Base-by-base conservation (phyloP, 2,888 invertebrate genomes). In the Nemotelus nigrinus region DNA sequence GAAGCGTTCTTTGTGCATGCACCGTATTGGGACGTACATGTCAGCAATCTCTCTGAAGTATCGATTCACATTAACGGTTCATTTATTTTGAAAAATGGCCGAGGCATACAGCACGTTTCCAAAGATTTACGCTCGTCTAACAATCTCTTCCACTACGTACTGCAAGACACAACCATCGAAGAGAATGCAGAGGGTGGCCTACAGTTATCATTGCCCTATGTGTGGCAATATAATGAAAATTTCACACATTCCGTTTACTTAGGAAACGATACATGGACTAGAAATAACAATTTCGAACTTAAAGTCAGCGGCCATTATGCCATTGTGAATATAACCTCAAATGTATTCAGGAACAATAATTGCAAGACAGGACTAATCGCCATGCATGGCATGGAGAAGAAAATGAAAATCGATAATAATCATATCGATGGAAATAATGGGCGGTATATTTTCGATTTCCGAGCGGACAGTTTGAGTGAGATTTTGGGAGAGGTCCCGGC, bases 361-460 rank as follows among this genome's bases (percentile, higher is more conserved):
- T 99, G 99, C 83, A 92, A 92, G 82, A 89, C 88, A 10, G 96
- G 97, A 0, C 86, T 97, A 48, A 89, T 98, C 10, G 90, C 93
- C 0, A 89, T 97, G 45, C 90, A 92, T 79, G 99, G 99, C 6
- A 99, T 99, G 97, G 99, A 99, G 86, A 99, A 99, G 87, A 94
- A 94, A 82, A 90, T 99, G 87, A 90, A 92, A 78, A 93, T 99
- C 78, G 91, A 93, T 82, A 90, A 91, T 63, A 98, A 98, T 86
- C 88, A 89, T 71, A 93, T 98, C 79, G 90, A 91, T 81, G 89
- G 90, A 76, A 99, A 99, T 84, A 91, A 89, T 72, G 97, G 96
- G 0, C 90, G 90, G 71, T 96, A 91, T 83, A 93, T 98, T 88
- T 90, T 98, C 1, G 94, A 97, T 85, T 95, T 98, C 83, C 91